These are phyloP conservation scores for Macrotus californicus DNA, from an alignment of 2,113 vertebrate genomes.

Conservation along the genomic window DNA sequence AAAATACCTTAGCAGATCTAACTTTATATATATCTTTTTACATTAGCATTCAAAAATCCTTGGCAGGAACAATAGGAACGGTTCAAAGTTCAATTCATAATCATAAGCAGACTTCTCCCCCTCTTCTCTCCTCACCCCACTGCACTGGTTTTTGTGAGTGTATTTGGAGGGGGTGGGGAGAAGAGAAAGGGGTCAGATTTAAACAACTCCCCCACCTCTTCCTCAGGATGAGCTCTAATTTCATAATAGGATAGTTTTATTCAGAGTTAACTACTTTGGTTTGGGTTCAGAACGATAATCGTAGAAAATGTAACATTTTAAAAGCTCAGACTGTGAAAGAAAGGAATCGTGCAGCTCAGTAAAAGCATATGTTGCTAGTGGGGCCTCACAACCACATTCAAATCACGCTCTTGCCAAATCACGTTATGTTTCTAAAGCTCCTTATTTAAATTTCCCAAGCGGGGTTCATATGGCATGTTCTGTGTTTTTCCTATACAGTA, in stretches of 20 bases:
- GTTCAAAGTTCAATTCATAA: slow-evolving; percentile 82
- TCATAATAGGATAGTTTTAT: slow-evolving; percentile 75
- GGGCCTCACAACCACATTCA: slow-evolving; percentile 79
- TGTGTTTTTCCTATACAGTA: slow-evolving; percentile 54
- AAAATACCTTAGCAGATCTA: slow-evolving; percentile 68
- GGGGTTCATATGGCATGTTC: slow-evolving; percentile 75
- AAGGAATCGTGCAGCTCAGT: slow-evolving; percentile 74
- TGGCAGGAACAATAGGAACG: slow-evolving; percentile 74
- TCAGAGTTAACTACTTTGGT: slow-evolving; percentile 75
- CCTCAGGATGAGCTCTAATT: slow-evolving; percentile 70
- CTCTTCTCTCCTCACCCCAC: neutral
- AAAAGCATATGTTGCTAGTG: slow-evolving; percentile 83
- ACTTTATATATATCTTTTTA: slow-evolving; percentile 64
- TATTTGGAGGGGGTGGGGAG: neutral
- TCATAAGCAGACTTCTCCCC: slow-evolving; percentile 79
- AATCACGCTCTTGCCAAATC: slow-evolving; percentile 80
- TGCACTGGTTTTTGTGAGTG: neutral
- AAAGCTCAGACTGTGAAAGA: slow-evolving; percentile 71
- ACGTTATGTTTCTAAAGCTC: slow-evolving; percentile 78
- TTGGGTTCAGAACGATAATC: slow-evolving; percentile 65
- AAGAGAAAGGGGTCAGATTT: slow-evolving; percentile 48
- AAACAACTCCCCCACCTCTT: slow-evolving; percentile 47
- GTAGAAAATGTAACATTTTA: slow-evolving; percentile 74
- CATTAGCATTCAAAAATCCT: slow-evolving; percentile 71
- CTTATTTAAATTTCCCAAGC: slow-evolving; percentile 79